A percentile compares a stretch with the other conserved stretches of the same genome.
Evolutionary conservation across 2,797 vertebrate species (phyloP).

Genomic region (Phoxinus dragarum): DNA sequence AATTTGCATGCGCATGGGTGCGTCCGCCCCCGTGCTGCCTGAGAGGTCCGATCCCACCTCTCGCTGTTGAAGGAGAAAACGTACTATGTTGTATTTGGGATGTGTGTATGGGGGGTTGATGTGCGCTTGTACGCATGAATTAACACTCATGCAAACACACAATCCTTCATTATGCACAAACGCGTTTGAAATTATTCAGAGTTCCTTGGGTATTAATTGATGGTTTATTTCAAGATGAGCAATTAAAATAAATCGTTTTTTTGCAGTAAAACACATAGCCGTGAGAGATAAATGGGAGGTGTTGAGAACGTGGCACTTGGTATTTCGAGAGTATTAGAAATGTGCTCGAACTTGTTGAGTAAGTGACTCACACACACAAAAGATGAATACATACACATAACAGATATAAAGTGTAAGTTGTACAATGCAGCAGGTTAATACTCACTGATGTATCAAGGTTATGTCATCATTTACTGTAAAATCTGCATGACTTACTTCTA

Average conservation of each 20-base stretch:
- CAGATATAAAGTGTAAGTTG: background rate
- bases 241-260: conserved; percentile 9
- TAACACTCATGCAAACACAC: conserved; percentile 66
- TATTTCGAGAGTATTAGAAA: conserved; percentile 56
- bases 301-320: conserved; percentile 45
- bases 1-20: conserved; percentile 52
- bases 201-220: conserved; percentile 49
- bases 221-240: conserved; percentile 35
- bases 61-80: conserved; percentile 13
- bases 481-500: background rate
- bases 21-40: background rate
- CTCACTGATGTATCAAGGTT: background rate
- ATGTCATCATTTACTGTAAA: background rate
- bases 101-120: conserved; percentile 34
- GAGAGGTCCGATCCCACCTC: background rate
- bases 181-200: conserved; percentile 69
- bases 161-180: conserved; percentile 70
- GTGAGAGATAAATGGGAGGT: conserved; percentile 15
- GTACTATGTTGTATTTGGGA: conserved; percentile 29
- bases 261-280: conserved; percentile 3
- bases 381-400: background rate
- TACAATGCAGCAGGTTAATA: background rate
- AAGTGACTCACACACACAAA: conserved; percentile 45
- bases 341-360: conserved; percentile 65
- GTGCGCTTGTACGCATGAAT: conserved; percentile 43